Evolutionary conservation across 2,113 vertebrate genomes (phyloP), one percentile per base, ranked within the genome.

Genomic region (Mus spicilegus): DNA sequence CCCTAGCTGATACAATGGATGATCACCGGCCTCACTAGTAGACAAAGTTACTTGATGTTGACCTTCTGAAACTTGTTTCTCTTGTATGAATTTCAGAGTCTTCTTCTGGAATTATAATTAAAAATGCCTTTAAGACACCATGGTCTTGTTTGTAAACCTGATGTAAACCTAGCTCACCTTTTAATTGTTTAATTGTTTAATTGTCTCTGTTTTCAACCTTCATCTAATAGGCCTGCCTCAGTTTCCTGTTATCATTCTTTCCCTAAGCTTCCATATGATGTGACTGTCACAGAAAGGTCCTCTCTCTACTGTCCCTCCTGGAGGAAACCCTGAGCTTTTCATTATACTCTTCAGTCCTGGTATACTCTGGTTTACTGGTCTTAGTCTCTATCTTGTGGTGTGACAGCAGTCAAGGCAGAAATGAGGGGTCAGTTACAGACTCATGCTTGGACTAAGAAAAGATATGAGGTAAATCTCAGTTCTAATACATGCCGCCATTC

Each of bases 211-310:
- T 54, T 95, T 63, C 28, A 70, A 30, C 77, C 19, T 65, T 33
- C 51, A 51, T n/a, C 39, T 16, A 5, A 0, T 51, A 87, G 46
- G 36, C n/a, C 33, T 14, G 56, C 26, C 16, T 80, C 58, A 3
- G 36, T n/a, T 1, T 46, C 24, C 0, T 16, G n/a, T 12, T 12
- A 3, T 49, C 10, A 77, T 54, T 1, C 0, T 28, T 16, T 80
- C 56, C 39, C 46, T 49, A 67, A 49, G 7, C 26, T 51, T 76
- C 28, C 30, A 7, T 36, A 5, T 46, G 65, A 28, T 42, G n/a
- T 42, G 26, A 54, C 7, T 42, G 56, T 8, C 67, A 69, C 13
- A 81, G 90, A n/a, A 42, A 7, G 22, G 14, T 14, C 28, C 42
- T 58, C 46, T 39, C 42, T 67, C 56, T 33, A 2, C 13, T 30